Evolutionary conservation across 1,140 invertebrate genomes (phyloP), one percentile per base, ranked within the genome.

Genomic region (Orchesella cincta): DNA sequence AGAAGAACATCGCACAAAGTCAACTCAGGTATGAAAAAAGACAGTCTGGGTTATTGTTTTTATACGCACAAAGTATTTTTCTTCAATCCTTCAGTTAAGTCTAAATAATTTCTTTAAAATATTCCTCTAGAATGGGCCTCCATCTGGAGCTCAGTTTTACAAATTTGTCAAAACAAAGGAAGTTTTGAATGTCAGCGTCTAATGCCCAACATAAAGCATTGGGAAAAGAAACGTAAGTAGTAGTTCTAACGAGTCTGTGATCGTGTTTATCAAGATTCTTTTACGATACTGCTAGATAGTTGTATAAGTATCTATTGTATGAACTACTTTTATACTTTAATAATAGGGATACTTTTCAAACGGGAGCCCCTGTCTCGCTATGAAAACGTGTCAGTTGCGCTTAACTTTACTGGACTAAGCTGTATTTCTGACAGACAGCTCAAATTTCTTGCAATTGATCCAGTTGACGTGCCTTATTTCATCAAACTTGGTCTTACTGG

Each of bases 391-490:
- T 78, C 79, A 31, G 28, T 28, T 26, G 14, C 26, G 0, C n/a
- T 82, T 5, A 80, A 80, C 64, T 82, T 82, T 35, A 79, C 81
- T 14, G 81, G 81, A 36, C 57, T 77, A 1, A 79, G 79, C 36
- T 82, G 81, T 57, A 64, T 28, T 18, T 67, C 78, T 1, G 46
- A 77, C 23, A 28, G 76, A 33, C 64, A 73, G 14, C 79, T 82
- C 36, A 51, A 73, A 39, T 82, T 82, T 71, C 26, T 80, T 14
- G 71, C 81, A 28, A 67, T 82, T 46, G 81, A 82, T 52, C 81
- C 81, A n/a, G 57, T 75, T 1, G 81, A 82, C 71, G 71, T 82
- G 5, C 81, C 81, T 54, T 76, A 80, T 67, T 82, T 82, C 39
- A 75, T 80, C 26, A 46, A 79, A 12, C 31, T 82, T 51, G 79